Base-by-base conservation (phyloP, 2,888 invertebrate genomes). In the Drosophila cracens region DNA sequence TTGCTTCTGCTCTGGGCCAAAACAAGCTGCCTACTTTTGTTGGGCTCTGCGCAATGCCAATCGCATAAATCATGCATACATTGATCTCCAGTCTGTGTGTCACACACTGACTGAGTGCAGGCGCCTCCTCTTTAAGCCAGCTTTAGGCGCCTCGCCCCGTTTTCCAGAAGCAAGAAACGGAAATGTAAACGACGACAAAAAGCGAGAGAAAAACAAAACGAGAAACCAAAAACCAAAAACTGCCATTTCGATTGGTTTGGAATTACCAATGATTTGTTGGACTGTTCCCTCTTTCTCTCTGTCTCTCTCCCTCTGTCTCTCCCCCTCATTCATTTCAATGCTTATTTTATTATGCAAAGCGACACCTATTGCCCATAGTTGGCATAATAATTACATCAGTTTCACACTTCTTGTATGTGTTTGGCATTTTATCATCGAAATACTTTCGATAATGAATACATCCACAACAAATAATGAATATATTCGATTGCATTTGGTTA, bases 51-150 rank as follows among this genome's bases (percentile, higher is more conserved):
- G 40, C 2, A n/a, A 81, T 86, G 68, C 83, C 86, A 72, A 59
- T 79, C 70, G 70, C 74, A 86, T 84, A 83, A 84, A 79, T 86
- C 84, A 86, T 82, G 81, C 76, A 79, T 84, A 83, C 83, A 1
- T 46, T 83, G 86, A 82, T 79, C 86, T 82, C 21, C 61, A 21
- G 21, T 18, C 27, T 53, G 48, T 18, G 48, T 18, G 21, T 27
- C 43, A 27, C 64, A 61, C 52, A 48, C 46, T 62, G 46, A 64
- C 31, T 29, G n/a, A 46, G 70, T 77, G 76, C 76, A 74, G 52
- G 62, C 58, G 59, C 48, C 67, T 52, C 16, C 21, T 60, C 40
- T 64, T 76, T 40, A 76, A 76, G 77, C 60, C 63, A 67, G 66
- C 46, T 46, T 25, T 21, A 16, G 7, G 25, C 46, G 21, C 56